Evolutionary conservation across 1,140 invertebrate genomes (phyloP).

Genomic region (Pachyrhynchus sulphureomaculatus): DNA sequence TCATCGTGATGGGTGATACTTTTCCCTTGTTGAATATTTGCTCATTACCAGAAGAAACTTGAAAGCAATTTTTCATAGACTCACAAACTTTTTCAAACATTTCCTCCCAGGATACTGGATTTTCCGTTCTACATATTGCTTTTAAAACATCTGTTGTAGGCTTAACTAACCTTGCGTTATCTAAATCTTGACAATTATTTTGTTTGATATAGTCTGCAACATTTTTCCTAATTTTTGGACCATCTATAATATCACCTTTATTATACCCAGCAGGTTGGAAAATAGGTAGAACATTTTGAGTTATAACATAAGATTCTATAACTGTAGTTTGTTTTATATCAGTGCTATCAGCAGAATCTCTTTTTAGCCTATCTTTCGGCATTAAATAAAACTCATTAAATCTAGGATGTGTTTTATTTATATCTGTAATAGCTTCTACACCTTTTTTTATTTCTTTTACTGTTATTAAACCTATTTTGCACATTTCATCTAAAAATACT

Average conservation of each 20-base stretch:
- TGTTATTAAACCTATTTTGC: conserved; percentile 62
- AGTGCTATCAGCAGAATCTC: conserved; percentile 35
- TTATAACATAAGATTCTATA: conserved; percentile 70
- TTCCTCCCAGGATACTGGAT: conserved; percentile 68
- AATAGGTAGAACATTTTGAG: conserved; percentile 64
- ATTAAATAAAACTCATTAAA: conserved; percentile 49
- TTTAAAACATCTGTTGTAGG: conserved; percentile 54
- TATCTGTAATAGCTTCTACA: conserved; percentile 66
- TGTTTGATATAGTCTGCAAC: conserved; percentile 78
- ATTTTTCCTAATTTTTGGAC: conserved; percentile 66
- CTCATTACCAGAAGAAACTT: conserved; percentile 63
- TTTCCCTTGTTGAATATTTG: conserved; percentile 68
- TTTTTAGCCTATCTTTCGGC: conserved; percentile 39
- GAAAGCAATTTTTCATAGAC: conserved; percentile 76
- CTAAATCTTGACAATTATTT: conserved; percentile 64
- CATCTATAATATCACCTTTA: conserved; percentile 71
- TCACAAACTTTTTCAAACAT: conserved; percentile 67
- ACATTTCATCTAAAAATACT: conserved; percentile 73
- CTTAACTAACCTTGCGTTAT: conserved; percentile 53
- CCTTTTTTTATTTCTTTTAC: conserved; percentile 72
- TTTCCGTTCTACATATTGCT: conserved; percentile 50
- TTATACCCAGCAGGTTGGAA: conserved; percentile 65
- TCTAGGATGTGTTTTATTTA: conserved; percentile 60
- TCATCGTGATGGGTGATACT: conserved; percentile 77
- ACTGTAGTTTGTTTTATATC: conserved; percentile 52